Conservation (phyloP, 2,888 invertebrate genomes). For the Griposia aprilina region DNA sequence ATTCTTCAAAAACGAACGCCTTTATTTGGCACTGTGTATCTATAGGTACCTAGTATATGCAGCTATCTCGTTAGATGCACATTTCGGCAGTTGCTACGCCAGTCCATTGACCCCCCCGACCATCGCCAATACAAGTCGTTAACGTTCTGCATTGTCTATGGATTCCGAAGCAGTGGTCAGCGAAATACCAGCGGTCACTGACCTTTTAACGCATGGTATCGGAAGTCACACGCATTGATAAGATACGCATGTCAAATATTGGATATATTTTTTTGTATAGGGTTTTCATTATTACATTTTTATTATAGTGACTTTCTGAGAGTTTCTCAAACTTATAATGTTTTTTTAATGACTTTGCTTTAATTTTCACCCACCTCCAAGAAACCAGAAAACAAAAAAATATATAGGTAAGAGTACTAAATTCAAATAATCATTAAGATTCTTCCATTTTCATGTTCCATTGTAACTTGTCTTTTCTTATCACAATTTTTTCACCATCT, state of each 20-base stretch:
- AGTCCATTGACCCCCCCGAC: slow-evolving; percentile 52
- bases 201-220: slow-evolving; percentile 73
- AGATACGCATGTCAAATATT: slow-evolving; percentile 61
- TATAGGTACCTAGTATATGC: slow-evolving; percentile 28
- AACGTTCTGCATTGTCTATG: slow-evolving; percentile 66
- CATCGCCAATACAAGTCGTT: slow-evolving; percentile 55
- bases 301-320: too few relatives aligned
- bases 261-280: background rate
- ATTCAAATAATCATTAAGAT: too few relatives aligned
- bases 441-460: too few relatives aligned
- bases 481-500: too few relatives aligned
- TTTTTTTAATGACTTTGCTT: too few relatives aligned
- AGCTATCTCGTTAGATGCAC: slow-evolving; percentile 52
- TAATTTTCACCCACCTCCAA: too few relatives aligned
- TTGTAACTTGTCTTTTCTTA: too few relatives aligned
- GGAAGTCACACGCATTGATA: slow-evolving; percentile 71
- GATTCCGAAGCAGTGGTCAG: slow-evolving; percentile 69
- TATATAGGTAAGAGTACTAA: too few relatives aligned
- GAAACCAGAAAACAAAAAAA: too few relatives aligned
- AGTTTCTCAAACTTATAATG: too few relatives aligned
- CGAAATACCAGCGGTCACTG: slow-evolving; percentile 72
- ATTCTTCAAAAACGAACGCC: background rate
- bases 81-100: slow-evolving; percentile 58
- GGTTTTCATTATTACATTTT: too few relatives aligned
- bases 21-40: background rate